Base-by-base conservation (phyloP, 2,797 vertebrate species). In the Allobates femoralis region DNA sequence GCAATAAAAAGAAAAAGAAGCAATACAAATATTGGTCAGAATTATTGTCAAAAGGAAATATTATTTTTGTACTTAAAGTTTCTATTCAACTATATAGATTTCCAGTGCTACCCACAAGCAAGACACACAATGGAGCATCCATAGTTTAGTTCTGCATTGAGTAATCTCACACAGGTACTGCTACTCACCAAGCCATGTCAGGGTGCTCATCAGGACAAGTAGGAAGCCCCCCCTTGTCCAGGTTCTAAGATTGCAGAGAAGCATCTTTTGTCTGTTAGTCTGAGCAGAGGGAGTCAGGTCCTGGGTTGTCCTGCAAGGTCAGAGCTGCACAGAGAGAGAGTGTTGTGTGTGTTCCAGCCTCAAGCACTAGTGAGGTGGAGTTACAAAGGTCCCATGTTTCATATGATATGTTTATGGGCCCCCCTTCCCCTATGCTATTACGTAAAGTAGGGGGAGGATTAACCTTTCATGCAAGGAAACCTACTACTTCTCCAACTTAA, bases 181-280 rank as follows among this genome's bases (percentile, higher is more conserved):
- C 16, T 90, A 95, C 95, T 95, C 91, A 95, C 95, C 91, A 2
- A 90, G 76, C 87, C 94, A 8, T 89, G 88, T 89, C 87, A 91
- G 58, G 41, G 90, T 10, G 46, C 91, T 94, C 50, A 92, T 46
- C 0, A 89, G 46, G 0, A 91, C 32, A 88, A 92, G 92, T 80
- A 91, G 85, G 83, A 94, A 79, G 88, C 90, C 90, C 89, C 88
- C 85, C 89, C 90, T 64, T 85, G 90, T 46, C 90, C 90, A 91
- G 30, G 41, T 83, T 60, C 32, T 78, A n/a, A 62, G 79, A 71
- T 28, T 67, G 88, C 88, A 90, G 89, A 10, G 15, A 76, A 83
- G 37, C 89, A 79, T 91, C 92, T 53, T 85, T 26, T 28, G 92
- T 87, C 88, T 85, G 0, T 30, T 67, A 67, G 34, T 41, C 84